phyloP scores from a whole-genome alignment of 2,113 vertebrate species.

The Oryzias celebensis region DNA sequence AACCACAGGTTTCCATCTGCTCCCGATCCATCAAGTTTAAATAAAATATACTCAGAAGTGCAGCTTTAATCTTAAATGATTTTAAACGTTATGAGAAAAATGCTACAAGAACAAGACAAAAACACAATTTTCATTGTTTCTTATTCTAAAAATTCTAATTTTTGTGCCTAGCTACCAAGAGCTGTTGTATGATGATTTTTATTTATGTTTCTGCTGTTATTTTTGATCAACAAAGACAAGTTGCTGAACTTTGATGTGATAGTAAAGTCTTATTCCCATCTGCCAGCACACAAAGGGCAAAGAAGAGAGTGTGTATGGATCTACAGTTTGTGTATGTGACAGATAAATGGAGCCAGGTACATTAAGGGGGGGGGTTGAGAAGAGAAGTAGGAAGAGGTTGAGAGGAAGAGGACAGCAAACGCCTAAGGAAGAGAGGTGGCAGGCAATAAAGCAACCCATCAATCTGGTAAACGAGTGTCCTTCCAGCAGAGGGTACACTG shows the following conservation, averaged over 20 bases:
- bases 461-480: slow-evolving; percentile 71
- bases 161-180: no score
- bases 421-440: slow-evolving; percentile 54
- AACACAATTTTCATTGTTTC: no score
- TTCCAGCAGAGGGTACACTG: slow-evolving; percentile 58
- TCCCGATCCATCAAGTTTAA: no score
- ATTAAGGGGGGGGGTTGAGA: slow-evolving; percentile 36
- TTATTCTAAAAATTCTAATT: no score
- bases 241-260: slow-evolving; percentile 18
- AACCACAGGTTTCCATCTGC: no score
- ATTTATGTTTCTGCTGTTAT: no score
- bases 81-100: no score
- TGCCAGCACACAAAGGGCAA: not conserved
- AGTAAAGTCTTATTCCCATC: slow-evolving; percentile 30
- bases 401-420: slow-evolving; percentile 41
- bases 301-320: slow-evolving; percentile 15
- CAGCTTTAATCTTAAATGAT: no score
- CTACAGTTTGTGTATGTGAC: slow-evolving; percentile 36
- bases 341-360: slow-evolving; percentile 18
- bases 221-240: slow-evolving; percentile 13
- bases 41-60: no score
- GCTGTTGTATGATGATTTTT: no score
- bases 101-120: no score
- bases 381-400: slow-evolving; percentile 50
- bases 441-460: slow-evolving; percentile 72